Conservation (phyloP, 2,888 invertebrate genomes). For the Dolomedes plantarius region DNA sequence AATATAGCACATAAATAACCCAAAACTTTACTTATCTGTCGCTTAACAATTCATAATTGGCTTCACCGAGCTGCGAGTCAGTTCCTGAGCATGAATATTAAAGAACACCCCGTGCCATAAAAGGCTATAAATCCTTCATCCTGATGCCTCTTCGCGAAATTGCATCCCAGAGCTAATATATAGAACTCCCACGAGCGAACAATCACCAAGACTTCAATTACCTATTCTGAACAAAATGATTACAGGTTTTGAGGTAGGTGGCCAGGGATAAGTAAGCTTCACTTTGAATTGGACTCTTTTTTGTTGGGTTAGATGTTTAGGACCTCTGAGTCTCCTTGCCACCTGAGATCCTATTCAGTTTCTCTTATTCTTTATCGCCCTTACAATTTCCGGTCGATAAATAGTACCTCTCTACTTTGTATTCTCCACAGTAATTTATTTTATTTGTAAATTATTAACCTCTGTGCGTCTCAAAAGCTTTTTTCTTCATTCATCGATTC, state of each 20-base stretch:
- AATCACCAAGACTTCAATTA: conserved; percentile 34
- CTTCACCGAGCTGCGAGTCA: background rate
- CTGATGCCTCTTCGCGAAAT: background rate
- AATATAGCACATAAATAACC: background rate
- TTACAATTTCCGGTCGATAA: too few relatives aligned
- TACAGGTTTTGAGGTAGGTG: conserved; percentile 27
- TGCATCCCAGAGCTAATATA: background rate
- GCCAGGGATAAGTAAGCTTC: background rate
- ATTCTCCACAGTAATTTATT: too few relatives aligned
- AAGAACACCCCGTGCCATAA: background rate
- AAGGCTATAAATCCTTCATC: background rate
- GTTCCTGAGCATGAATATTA: background rate
- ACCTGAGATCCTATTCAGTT: too few relatives aligned
- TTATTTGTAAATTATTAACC: too few relatives aligned
- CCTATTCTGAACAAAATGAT: conserved; percentile 33
- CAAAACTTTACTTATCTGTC: background rate
- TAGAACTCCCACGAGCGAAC: conserved; percentile 1
- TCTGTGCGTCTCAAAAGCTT: too few relatives aligned
- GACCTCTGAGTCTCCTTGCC: too few relatives aligned
- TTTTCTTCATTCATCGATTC: too few relatives aligned
- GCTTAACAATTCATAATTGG: background rate
- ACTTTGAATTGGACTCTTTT: too few relatives aligned
- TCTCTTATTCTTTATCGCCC: too few relatives aligned
- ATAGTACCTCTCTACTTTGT: too few relatives aligned
- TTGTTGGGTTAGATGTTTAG: too few relatives aligned